Conservation (phyloP, 1,140 invertebrate genomes). For the Temnothorax curvispinosus region DNA sequence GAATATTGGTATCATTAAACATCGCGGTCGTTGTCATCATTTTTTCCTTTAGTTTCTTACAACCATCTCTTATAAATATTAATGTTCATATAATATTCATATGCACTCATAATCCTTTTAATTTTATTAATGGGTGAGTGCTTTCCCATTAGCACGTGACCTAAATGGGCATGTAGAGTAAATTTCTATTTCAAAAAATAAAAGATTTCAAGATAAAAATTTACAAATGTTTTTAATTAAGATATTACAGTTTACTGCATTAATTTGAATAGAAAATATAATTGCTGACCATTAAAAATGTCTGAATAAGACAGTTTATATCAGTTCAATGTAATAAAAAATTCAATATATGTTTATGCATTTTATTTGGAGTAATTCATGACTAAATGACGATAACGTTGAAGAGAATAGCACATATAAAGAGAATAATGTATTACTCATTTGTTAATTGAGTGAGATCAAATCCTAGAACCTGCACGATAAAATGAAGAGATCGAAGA, state of each 20-base stretch:
- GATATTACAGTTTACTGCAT: neutral
- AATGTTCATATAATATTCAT: constrained; percentile 61
- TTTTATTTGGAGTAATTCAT: neutral
- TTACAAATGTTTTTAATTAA: constrained; percentile 16
- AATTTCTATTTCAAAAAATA: constrained; percentile 42
- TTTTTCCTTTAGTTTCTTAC: constrained; percentile 20
- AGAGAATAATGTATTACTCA: neutral
- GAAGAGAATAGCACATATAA: neutral
- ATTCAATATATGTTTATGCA: neutral
- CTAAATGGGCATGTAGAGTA: constrained; percentile 27
- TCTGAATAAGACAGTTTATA: neutral
- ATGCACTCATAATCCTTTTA: constrained; percentile 30
- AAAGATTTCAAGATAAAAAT: constrained; percentile 18
- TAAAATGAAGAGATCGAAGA: neutral
- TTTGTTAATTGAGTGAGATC: neutral
- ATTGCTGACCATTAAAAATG: neutral
- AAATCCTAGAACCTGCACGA: neutral
- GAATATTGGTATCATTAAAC: constrained; percentile 7
- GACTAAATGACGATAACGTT: neutral
- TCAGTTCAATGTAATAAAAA: neutral
- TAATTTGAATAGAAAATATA: neutral
- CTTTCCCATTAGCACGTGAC: constrained; percentile 7
- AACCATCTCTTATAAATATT: constrained; percentile 52
- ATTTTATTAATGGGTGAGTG: constrained; percentile 44
- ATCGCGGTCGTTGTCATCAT: neutral